Base-by-base conservation (phyloP, 2,113 vertebrate species). In the Planiliza haematocheilus region DNA sequence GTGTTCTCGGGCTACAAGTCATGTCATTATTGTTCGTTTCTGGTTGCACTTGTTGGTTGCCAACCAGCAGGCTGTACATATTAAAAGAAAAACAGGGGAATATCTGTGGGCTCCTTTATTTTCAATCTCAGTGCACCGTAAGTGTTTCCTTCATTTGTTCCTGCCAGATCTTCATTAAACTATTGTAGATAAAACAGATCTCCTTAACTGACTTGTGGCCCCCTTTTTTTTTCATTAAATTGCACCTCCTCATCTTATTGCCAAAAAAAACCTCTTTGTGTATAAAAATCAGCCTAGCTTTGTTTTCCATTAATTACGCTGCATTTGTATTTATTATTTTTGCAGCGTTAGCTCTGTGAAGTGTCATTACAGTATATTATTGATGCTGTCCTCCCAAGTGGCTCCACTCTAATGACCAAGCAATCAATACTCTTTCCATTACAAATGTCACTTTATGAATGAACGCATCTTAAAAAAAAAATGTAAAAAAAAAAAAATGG, bases 61-160 rank as follows among this genome's bases (percentile, higher is more conserved):
- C 66, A 50, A 71, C 49, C 55, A 56, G 55, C 59, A 52, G 52
- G 74, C 53, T 82, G 67, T 74, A 80, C 70, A 71, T 75, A 72
- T 78, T 69, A 67, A 0, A 48, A 30, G 24, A 30, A 30, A 70
- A 74, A 61, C 24, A 61, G 79, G 79, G 69, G 73, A 79, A 62
- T 38, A 77, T 75, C 74, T 60, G 55, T n/a, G 4, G 16, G 42
- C 81, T 84, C 72, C 72, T 80, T 24, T 63, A 58, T 79, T 84
- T 89, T 88, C 39, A 82, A 80, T 86, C 52, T 78, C 58, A 71
- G 64, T 84, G 67, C 83, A 73, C 81, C 79, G 8, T 81, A 80
- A 87, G 80, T 88, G 85, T 85, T 88, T 80, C 76, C 87, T 88
- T 87, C 45, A 56, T 79, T 69, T 57, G 66, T 45, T 85, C 84